Conservation (phyloP, 2,113 vertebrate species). For the cattle (Bos taurus) region ARS-UCD2.0 NC_037329.1:103454001-103454500, state of each 20-base stretch:
- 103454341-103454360: constrained; percentile 31
- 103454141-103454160: constrained; percentile 13
- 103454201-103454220: constrained; percentile 35
- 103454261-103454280: constrained; percentile 45
- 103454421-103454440: constrained; percentile 71
- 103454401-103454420: constrained; percentile 45
- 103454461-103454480: constrained; percentile 65
- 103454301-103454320: constrained; percentile 16
- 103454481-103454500: constrained; percentile 70
- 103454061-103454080: background rate
- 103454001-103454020: background rate
- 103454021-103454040: background rate
- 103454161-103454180: constrained; percentile 5
- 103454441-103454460: constrained; percentile 57
- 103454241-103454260: constrained; percentile 54
- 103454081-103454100: constrained; percentile 34
- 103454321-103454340: background rate
- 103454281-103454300: constrained; percentile 22
- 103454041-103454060: constrained; percentile 31
- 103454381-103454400: constrained; percentile 63
- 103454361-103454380: constrained; percentile 71
- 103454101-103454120: constrained; percentile 47
- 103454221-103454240: constrained; percentile 26
- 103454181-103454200: constrained; percentile 1
- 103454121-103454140: constrained; percentile 38